Percentiles rank a stretch among this genome's conserved stretches.
Conservation (phyloP, 2,888 invertebrate genomes). For the Panorpa germanica region DNA sequence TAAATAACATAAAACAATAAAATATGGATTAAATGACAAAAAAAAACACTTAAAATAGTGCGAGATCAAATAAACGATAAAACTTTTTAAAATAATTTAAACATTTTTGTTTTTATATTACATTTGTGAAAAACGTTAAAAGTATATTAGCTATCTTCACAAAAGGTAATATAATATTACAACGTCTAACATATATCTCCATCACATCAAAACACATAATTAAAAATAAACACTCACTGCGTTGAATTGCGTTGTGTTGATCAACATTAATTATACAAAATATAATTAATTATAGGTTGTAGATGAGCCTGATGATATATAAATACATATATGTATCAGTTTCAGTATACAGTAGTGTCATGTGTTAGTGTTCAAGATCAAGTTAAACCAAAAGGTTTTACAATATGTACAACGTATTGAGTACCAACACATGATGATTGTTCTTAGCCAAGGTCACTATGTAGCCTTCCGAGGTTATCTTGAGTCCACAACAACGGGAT, state of each 20-base stretch:
- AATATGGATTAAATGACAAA: constrained; percentile 26
- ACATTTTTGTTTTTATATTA: constrained; percentile 4
- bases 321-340: too few species aligned
- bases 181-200: background rate
- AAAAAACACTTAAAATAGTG: constrained; percentile 6
- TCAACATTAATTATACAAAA: constrained; percentile 1
- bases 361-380: constrained; percentile 10
- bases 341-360: too few species aligned
- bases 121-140: constrained; percentile 4
- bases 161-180: constrained; percentile 7
- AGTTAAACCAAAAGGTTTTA: constrained; percentile 15
- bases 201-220: constrained; percentile 4
- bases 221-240: background rate
- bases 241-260: background rate
- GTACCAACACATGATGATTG: constrained; percentile 94
- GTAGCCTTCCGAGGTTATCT: constrained; percentile 92
- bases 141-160: constrained; percentile 8
- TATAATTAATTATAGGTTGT: too few species aligned
- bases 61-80: constrained; percentile 3
- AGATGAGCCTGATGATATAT: too few species aligned
- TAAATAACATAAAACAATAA: constrained; percentile 33
- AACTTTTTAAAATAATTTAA: constrained; percentile 2
- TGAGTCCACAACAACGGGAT: constrained; percentile 92
- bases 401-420: constrained; percentile 74
- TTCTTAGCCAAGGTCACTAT: constrained; percentile 94